Evolutionary conservation across 2,113 vertebrate species (phyloP).

Genomic region (Ameiurus melas): DNA sequence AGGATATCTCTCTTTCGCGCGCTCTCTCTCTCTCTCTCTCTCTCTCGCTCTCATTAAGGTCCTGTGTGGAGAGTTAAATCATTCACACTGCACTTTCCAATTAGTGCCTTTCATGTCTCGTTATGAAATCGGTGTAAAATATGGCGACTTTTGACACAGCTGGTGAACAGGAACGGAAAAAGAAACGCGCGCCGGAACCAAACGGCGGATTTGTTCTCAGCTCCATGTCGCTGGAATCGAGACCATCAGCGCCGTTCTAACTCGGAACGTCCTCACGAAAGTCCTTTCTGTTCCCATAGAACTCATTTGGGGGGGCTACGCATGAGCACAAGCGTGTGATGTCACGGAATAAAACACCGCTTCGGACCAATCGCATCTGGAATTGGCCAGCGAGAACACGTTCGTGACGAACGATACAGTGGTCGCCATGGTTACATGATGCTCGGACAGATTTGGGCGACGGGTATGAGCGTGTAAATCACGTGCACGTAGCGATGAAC

Average conservation of each 20-base stretch:
- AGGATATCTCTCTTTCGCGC: background rate
- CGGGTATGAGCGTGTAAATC: background rate
- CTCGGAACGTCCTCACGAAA: background rate
- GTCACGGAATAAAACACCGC: background rate
- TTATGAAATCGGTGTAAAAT: constrained; percentile 1
- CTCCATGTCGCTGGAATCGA: background rate
- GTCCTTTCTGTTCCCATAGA: background rate
- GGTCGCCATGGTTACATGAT: background rate
- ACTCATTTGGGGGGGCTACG: background rate
- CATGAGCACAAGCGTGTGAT: background rate
- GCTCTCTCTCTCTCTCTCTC: background rate
- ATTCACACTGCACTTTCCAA: constrained; percentile 40
- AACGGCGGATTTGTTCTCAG: background rate
- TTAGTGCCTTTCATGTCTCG: background rate
- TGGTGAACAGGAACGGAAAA: background rate
- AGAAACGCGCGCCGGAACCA: background rate
- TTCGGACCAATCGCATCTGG: background rate
- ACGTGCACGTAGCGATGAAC: too few relatives aligned
- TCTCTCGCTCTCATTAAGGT: background rate
- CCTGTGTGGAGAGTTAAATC: constrained; percentile 53
- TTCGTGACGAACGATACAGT: background rate
- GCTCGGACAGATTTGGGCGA: background rate
- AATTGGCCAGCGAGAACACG: background rate
- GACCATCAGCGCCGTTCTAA: background rate
- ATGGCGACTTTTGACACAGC: background rate